phyloP scores from a whole-genome alignment of 2,113 vertebrate species.

The Piprites chloris region DNA sequence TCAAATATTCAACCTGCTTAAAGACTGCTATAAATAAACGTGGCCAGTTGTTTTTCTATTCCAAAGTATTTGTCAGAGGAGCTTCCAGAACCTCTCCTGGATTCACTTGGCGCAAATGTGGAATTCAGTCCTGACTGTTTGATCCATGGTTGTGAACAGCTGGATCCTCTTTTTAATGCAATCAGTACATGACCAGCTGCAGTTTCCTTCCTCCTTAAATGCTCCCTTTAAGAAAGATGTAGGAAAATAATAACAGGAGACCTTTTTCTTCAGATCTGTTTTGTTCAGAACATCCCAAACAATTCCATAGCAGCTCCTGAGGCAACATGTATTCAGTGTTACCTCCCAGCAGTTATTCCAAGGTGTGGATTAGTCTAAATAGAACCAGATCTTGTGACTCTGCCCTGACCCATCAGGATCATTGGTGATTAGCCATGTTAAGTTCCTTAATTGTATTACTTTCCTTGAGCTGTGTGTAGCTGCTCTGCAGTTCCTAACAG shows the following conservation, averaged over 20 bases:
- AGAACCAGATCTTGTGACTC: neutral
- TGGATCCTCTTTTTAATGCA: neutral
- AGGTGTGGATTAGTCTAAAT: neutral
- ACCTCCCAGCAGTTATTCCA: neutral
- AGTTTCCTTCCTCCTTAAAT: neutral
- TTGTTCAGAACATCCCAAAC: neutral
- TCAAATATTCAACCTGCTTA: neutral
- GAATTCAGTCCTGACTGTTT: neutral
- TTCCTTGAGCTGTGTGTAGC: neutral
- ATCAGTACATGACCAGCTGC: neutral
- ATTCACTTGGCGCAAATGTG: neutral
- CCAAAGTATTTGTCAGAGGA: neutral
- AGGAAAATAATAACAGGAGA: neutral
- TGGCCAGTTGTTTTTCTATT: neutral
- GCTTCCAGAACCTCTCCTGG: neutral
- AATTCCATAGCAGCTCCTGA: neutral
- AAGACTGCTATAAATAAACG: neutral
- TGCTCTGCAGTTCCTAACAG: neutral
- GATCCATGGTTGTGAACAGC: neutral
- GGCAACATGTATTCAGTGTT: neutral
- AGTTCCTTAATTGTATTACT: neutral
- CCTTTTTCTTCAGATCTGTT: neutral
- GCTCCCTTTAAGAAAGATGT: neutral
- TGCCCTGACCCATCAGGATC: neutral
- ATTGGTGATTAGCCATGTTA: neutral